Evolutionary conservation across 1,140 invertebrate genomes (phyloP), one percentile per base, ranked within the genome.

Genomic region (Propsilocerus akamusi): DNA sequence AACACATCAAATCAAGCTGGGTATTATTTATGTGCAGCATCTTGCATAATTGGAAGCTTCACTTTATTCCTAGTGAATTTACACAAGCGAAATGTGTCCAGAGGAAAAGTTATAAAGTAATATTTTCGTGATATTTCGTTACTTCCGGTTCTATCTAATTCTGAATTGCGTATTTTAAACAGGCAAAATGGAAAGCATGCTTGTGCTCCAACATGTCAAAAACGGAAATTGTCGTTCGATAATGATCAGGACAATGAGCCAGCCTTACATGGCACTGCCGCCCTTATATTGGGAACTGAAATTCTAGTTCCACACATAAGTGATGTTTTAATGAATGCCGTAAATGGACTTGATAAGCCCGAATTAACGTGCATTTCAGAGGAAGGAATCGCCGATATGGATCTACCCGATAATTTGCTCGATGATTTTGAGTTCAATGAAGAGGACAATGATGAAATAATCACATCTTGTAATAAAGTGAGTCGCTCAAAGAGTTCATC

Each of bases 341-440:
- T 66, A 1, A 58, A 56, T 5, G 58, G 57, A 0, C 57, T 53
- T 17, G 72, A 76, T 26, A 76, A 81, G 53, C 79, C 78, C 0
- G 85, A 88, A 62, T 69, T 88, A 32, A 90, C 86, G 2, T 88
- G 85, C 60, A 90, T 90, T 56, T 87, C 83, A 5, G 86, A 90
- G 61, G 85, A 88, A 60, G 83, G 83, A 28, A 82, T 86, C 24
- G 80, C 83, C 1, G 84, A 87, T 58, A 80, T 87, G 72, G 83
- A 87, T 41, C 59, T 79, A 28, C 83, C 83, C 0, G 83, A 87
- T 57, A 84, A 87, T 66, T 63, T 86, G 25, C 68, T 87, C 4
- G 83, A 86, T 53, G 83, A 86, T 55, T 68, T 86, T 32, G 83
- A 87, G 56, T 86, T 83, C 54, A 82, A 83, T 49, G 81, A 81